Conservation (phyloP, 2,888 invertebrate genomes). For the Nephrotoma guestfalica region DNA sequence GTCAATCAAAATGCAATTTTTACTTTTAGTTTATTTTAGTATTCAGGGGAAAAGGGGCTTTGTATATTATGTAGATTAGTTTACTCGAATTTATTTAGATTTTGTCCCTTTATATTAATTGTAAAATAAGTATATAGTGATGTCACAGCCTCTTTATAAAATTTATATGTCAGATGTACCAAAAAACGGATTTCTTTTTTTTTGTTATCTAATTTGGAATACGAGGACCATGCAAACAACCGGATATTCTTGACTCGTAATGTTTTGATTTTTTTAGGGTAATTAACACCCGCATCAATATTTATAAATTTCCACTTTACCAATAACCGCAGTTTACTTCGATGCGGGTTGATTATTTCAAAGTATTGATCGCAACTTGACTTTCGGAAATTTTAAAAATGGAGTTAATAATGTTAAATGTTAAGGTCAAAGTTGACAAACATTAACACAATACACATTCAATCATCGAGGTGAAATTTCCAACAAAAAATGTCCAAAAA, state of each 20-base stretch:
- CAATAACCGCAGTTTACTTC: no score
- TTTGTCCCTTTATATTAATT: background rate
- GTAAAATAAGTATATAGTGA: background rate
- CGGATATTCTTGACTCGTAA: background rate
- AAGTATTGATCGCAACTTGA: no score
- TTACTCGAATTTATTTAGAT: background rate
- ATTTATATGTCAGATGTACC: background rate
- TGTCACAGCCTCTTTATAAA: background rate
- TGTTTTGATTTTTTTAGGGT: background rate
- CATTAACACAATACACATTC: no score
- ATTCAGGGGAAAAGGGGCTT: background rate
- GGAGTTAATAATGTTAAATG: no score
- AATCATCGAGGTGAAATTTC: no score
- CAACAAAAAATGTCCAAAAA: no score
- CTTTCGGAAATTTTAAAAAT: no score
- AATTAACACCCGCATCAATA: background rate
- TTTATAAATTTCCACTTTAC: no score
- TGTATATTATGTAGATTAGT: background rate
- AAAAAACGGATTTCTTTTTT: background rate
- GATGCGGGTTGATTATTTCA: no score
- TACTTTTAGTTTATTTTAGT: background rate
- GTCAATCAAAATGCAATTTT: conserved; percentile 21
- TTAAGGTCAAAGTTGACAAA: no score
- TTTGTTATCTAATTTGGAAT: background rate
- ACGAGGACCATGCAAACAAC: background rate